These are phyloP conservation scores for Drosophila tripunctata DNA, from an alignment of 2,888 invertebrate species.

Conservation along the genomic window DNA sequence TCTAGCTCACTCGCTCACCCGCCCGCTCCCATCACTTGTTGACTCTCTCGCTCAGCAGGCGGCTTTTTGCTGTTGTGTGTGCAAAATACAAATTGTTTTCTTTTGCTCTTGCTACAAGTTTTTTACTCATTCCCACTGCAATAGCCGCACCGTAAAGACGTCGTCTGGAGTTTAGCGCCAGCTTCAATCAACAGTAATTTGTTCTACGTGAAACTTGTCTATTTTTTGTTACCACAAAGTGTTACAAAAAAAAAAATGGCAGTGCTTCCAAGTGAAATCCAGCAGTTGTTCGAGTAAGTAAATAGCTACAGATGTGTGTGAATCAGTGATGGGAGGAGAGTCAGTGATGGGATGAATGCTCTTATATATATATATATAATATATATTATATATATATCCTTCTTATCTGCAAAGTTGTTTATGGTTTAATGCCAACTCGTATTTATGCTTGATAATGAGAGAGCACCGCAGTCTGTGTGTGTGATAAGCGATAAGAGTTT, in stretches of 20 bases:
- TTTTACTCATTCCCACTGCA: slow-evolving; percentile 36
- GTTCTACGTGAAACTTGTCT: slow-evolving; percentile 4
- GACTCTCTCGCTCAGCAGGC: slow-evolving; percentile 43
- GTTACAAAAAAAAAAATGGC: slow-evolving; percentile 56
- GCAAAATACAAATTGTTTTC: slow-evolving; percentile 38
- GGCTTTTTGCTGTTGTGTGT: neutral
- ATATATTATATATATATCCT: slow-evolving; percentile 36
- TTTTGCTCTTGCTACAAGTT: slow-evolving; percentile 21
- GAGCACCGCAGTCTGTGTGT: slow-evolving; percentile 14
- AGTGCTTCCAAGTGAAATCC: slow-evolving; percentile 68
- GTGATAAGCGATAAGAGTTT: slow-evolving; percentile 47
- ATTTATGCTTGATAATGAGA: slow-evolving; percentile 39
- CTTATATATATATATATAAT: neutral
- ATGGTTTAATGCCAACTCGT: slow-evolving; percentile 16
- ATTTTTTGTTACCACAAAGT: slow-evolving; percentile 6
- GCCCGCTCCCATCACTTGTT: neutral
- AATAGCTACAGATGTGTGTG: slow-evolving; percentile 14
- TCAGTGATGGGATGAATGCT: slow-evolving; percentile 21
- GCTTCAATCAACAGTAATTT: slow-evolving; percentile 22
- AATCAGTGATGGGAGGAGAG: neutral
- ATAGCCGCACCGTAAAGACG: slow-evolving; percentile 43
- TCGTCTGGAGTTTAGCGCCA: slow-evolving; percentile 40
- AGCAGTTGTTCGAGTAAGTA: slow-evolving; percentile 77
- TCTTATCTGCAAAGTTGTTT: slow-evolving; percentile 49
- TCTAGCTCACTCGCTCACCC: slow-evolving; percentile 22